These are phyloP conservation scores for Diceros bicornis DNA, from an alignment of 2,797 vertebrate species.

Conservation along the genomic window DNA sequence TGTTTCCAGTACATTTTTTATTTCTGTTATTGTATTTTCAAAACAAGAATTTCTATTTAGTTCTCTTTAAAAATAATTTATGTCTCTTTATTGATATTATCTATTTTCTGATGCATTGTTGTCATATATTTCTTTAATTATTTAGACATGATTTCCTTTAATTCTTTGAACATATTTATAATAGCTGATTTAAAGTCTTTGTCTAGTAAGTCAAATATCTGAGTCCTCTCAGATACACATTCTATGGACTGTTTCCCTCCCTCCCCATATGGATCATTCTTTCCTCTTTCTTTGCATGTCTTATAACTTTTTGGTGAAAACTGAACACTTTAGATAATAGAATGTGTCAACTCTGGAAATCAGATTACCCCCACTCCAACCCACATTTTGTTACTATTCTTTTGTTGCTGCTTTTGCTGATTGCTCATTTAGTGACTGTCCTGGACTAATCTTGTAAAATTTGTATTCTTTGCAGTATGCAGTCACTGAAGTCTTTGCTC, in stretches of 20 bases:
- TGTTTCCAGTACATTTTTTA: neutral
- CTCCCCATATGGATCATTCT: neutral
- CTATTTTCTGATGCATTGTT: neutral
- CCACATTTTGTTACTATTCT: neutral
- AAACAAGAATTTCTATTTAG: neutral
- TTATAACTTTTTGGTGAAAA: slow-evolving; percentile 26
- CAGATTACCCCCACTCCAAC: neutral
- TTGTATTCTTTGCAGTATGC: neutral
- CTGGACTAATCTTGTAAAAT: neutral
- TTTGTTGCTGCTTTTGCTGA: neutral
- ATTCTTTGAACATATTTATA: neutral
- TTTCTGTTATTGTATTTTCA: neutral
- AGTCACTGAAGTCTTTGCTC: neutral
- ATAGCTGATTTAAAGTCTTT: neutral
- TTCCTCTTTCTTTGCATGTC: neutral
- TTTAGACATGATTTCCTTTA: slow-evolving; percentile 15
- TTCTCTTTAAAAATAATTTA: neutral
- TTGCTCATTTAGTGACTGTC: neutral
- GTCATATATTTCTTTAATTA: neutral
- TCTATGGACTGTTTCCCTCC: neutral
- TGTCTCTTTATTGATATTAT: neutral
- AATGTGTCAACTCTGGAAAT: neutral
- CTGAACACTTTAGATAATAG: neutral
- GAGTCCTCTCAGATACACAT: neutral
- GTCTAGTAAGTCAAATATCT: neutral